Conservation (phyloP, 2,113 vertebrate species). For the Corythornis madagascariensis region DNA sequence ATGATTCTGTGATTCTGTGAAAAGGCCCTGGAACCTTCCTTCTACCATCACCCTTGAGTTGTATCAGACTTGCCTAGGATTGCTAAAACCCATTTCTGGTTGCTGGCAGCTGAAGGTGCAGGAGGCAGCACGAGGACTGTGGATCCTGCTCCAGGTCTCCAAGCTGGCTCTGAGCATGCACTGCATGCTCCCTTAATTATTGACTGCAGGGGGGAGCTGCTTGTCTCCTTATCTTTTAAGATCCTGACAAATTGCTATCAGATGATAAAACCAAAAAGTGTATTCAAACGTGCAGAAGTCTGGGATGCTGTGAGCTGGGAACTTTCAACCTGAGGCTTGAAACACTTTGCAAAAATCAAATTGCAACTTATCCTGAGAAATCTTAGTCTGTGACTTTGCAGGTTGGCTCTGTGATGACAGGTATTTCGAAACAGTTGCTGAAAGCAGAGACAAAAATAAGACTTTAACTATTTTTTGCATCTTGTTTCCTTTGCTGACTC, state of each 20-base stretch:
- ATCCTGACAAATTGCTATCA: background rate
- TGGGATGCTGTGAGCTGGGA: background rate
- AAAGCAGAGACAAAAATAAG: background rate
- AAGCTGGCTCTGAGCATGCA: background rate
- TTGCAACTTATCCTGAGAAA: background rate
- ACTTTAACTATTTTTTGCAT: constrained; percentile 1
- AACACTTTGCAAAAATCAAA: background rate
- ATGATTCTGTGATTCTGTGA: no score
- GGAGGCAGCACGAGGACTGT: background rate
- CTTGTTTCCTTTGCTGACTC: constrained; percentile 33
- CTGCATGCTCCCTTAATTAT: rapidly evolving
- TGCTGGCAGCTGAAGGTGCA: background rate
- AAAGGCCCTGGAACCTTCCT: background rate
- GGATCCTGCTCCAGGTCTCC: background rate
- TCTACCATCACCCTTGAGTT: background rate
- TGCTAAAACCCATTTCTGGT: background rate
- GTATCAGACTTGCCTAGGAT: background rate
- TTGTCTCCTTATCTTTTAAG: background rate
- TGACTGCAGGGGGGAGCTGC: background rate
- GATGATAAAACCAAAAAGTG: background rate
- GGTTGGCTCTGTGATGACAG: background rate
- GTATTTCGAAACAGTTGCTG: background rate
- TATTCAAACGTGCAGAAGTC: background rate
- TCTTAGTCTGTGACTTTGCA: background rate
- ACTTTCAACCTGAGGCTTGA: background rate